A percentile compares a stretch with the other conserved stretches of the same genome.
phyloP scores from a whole-genome alignment of 2,113 vertebrate genomes.

The Lutjanus erythropterus region DNA sequence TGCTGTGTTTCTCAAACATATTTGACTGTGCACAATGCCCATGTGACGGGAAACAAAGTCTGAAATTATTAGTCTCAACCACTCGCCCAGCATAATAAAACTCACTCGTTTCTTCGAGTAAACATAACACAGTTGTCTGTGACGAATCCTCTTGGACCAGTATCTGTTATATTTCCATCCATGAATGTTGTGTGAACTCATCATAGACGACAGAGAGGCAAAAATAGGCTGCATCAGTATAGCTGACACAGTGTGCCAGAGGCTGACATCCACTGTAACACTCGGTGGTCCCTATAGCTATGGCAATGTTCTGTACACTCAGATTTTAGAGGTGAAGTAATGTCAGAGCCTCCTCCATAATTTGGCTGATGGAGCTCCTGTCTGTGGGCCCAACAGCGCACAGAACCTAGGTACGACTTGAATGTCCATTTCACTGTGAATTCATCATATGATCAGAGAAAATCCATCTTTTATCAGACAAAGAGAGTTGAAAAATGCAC shows the following conservation, averaged over 20 bases:
- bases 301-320: constrained; percentile 37
- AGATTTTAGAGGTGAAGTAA: constrained; percentile 43
- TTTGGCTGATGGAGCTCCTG: constrained; percentile 27
- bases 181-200: constrained; percentile 29
- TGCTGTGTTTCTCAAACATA: constrained; percentile 34
- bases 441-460: not conserved
- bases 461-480: not conserved
- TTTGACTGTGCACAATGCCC: constrained; percentile 25
- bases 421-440: not conserved
- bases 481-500: not conserved
- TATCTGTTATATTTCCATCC: constrained; percentile 10
- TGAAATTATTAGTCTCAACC: constrained; percentile 15
- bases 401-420: not conserved
- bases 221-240: constrained; percentile 32
- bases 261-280: constrained; percentile 48
- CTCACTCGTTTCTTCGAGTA: not conserved
- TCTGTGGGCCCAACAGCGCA: not conserved
- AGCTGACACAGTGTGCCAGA: constrained; percentile 57
- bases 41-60: constrained; percentile 24
- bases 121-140: not conserved
- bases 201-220: constrained; percentile 22
- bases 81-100: not conserved
- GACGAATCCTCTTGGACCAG: constrained; percentile 32
- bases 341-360: constrained; percentile 22
- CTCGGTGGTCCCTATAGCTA: constrained; percentile 47